Evolutionary conservation across 2,113 vertebrate species (phyloP).

Genomic region (Indri indri): DNA sequence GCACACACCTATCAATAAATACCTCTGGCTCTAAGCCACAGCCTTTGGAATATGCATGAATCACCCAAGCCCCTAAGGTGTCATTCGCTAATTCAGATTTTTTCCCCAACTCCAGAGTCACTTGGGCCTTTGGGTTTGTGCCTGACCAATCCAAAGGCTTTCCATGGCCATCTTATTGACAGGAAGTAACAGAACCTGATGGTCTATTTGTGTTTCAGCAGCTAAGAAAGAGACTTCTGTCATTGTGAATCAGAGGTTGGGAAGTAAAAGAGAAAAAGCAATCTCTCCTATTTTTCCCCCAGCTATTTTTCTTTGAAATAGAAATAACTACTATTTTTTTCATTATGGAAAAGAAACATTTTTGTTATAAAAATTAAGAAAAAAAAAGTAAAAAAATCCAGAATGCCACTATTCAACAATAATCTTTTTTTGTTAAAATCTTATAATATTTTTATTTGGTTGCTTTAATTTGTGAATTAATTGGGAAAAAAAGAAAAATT

Average conservation of each 20-base stretch:
- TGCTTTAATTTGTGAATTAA: no score
- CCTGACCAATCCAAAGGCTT: not conserved
- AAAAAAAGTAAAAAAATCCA: not conserved
- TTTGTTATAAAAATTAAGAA: not conserved
- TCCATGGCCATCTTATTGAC: not conserved
- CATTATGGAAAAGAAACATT: not conserved
- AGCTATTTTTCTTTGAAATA: not conserved
- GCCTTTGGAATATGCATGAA: not conserved
- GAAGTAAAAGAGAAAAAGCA: not conserved
- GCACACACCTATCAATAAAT: no score
- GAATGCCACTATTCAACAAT: not conserved
- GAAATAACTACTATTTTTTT: not conserved
- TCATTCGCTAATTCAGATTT: not conserved
- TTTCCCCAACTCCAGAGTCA: not conserved
- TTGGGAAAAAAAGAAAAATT: no score
- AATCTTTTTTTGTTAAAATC: not conserved
- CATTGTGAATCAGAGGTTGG: not conserved
- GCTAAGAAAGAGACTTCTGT: not conserved
- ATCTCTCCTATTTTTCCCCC: not conserved
- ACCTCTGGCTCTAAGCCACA: not conserved
- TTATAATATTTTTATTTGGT: no score
- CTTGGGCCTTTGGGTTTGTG: not conserved
- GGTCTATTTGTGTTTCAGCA: not conserved
- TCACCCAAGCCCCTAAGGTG: not conserved
- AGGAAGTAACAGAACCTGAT: not conserved